Base-by-base conservation (phyloP, 1,140 invertebrate species). In the Nasonia vitripennis region DNA sequence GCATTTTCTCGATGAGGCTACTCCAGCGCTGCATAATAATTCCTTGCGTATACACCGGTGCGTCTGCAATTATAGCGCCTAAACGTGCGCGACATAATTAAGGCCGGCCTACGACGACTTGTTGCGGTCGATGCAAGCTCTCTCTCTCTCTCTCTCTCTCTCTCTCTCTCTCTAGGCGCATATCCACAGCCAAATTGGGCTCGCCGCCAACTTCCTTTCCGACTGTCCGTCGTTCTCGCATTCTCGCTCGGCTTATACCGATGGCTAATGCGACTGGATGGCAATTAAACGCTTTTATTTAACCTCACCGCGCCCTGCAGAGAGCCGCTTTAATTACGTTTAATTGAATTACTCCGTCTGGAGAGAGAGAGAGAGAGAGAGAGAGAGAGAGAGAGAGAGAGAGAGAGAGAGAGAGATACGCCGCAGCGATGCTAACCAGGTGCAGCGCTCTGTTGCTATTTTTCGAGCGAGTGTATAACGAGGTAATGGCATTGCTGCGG, bases 21-120 rank as follows among this genome's bases (percentile, higher is more conserved):
- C 27, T 78, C 48, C 48, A 10, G 48, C 17, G 62, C 2, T 11
- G 34, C 34, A 41, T 68, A 68, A 68, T 80, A 11, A 41, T 80
- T 80, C 12, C 34, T 68, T 0, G 17, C 34, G 34, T 12, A 20
- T 7, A 45, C 34, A 37, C 34, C 2, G 4, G 34, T 27, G 34
- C 5, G 4, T 37, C 5, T 37, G 34, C 34, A 37, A 37, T 37
- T 37, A 27, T 34, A 14, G 7, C 27, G 51, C 71, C 51, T 77
- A 81, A 48, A 81, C n/a, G 48, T 14, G 41, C 5, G 23, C 62
- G 74, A 48, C 48, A 48, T 78, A 83, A 83, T 78, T 78, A 83
- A 77, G 62, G 37, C 62, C 31, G 51, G n/a, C n/a, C 20, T 7
- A 9, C 71, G 17, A 48, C 31, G 48, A 83, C 51, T 83, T 75